Percentiles rank a stretch among this genome's conserved stretches.
Conservation (phyloP, 2,797 vertebrate genomes). For the Acanthiza pusilla region DNA sequence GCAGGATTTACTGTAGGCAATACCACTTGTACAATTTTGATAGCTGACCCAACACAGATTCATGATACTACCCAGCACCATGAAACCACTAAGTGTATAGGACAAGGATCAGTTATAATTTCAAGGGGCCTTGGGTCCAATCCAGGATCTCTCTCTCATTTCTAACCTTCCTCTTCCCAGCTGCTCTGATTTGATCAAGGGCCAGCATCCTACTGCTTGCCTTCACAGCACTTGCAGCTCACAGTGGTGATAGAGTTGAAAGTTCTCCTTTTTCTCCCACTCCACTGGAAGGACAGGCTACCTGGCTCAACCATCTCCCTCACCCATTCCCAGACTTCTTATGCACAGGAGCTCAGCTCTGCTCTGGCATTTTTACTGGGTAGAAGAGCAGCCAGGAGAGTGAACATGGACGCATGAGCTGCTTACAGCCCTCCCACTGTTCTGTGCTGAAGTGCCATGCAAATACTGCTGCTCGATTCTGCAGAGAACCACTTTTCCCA, state of each 20-base stretch:
- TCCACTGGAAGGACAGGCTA: not conserved
- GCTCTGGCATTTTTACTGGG: not conserved
- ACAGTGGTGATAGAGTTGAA: not conserved
- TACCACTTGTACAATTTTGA: not conserved
- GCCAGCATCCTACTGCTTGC: not conserved
- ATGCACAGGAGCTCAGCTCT: not conserved
- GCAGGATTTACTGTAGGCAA: not conserved
- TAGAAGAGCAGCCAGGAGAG: not conserved
- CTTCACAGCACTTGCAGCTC: not conserved
- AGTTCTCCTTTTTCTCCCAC: not conserved
- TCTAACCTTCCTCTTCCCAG: not conserved
- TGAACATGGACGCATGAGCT: accelerated
- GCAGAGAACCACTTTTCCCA: not conserved
- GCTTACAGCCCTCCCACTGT: not conserved
- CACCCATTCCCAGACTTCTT: not conserved
- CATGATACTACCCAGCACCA: not conserved
- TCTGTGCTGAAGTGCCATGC: not conserved
- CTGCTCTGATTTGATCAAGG: not conserved
- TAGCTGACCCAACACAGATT: not conserved
- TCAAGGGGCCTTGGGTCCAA: not conserved
- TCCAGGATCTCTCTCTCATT: not conserved
- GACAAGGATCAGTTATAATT: not conserved
- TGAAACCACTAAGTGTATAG: not conserved
- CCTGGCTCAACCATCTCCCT: not conserved
- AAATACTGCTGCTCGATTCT: not conserved